Evolutionary conservation across 2,797 vertebrate species (phyloP).

Genomic region (Holocentrus rufus): DNA sequence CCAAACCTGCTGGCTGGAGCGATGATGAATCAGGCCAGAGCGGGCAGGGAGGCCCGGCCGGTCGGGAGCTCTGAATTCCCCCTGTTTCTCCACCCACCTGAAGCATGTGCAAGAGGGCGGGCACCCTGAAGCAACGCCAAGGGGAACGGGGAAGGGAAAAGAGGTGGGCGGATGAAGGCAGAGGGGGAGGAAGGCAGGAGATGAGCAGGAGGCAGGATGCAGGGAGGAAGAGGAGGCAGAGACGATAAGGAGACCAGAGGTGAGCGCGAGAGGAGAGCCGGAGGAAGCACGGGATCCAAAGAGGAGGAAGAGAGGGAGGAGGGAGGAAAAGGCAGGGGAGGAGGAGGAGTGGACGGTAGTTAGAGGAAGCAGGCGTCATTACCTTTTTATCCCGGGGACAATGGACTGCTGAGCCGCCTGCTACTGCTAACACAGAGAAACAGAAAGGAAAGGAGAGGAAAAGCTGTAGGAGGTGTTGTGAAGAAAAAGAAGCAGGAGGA

Average conservation of each 20-base stretch:
- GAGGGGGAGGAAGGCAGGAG: constrained; percentile 28
- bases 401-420: not conserved
- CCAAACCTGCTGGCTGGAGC: not conserved
- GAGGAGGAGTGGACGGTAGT: constrained; percentile 31
- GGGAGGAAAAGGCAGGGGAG: constrained; percentile 16
- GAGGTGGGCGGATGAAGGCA: not conserved
- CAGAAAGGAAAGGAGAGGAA: not conserved
- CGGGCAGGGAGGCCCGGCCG: not conserved
- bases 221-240: constrained; percentile 45
- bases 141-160: not conserved
- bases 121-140: not conserved
- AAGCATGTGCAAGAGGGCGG: constrained; percentile 2
- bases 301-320: constrained; percentile 31
- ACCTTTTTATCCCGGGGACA: constrained; percentile 16
- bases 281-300: constrained; percentile 39
- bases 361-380: constrained; percentile 28
- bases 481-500: too few species aligned
- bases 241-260: constrained; percentile 16
- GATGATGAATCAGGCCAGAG: constrained; percentile 2
- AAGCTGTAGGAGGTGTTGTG: not conserved
- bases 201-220: constrained; percentile 31
- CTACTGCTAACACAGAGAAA: not conserved
- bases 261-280: constrained; percentile 44
- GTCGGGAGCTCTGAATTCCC: not conserved
- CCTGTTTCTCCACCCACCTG: not conserved